phyloP scores from a whole-genome alignment of 2,888 invertebrate genomes.

The Molorchus minor region DNA sequence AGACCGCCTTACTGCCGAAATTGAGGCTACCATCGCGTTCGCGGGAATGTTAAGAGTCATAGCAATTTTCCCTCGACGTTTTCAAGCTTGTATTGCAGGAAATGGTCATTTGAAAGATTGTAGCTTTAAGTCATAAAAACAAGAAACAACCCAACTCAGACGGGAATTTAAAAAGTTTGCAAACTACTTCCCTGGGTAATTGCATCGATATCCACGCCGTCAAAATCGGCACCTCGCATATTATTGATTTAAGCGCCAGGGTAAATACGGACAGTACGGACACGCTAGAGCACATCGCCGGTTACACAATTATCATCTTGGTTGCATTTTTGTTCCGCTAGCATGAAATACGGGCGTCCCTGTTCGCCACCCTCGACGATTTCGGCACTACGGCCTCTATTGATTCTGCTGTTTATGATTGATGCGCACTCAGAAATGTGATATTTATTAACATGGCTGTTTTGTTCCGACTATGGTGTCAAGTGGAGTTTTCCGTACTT shows the following conservation, averaged over 20 bases:
- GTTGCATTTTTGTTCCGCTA: conserved; percentile 26
- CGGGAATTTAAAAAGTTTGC: too few relatives aligned
- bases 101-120: too few relatives aligned
- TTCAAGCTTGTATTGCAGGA: too few relatives aligned
- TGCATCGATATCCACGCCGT: conserved; percentile 6
- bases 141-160: too few relatives aligned
- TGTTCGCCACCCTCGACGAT: conserved; percentile 21
- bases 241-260: conserved; percentile 9
- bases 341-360: conserved; percentile 22
- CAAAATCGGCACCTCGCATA: conserved; percentile 19
- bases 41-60: too few relatives aligned
- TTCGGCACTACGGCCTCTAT: conserved; percentile 23
- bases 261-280: not conserved
- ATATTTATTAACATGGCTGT: conserved; percentile 13
- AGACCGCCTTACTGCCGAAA: too few relatives aligned
- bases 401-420: conserved; percentile 30
- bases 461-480: conserved; percentile 3
- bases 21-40: too few relatives aligned
- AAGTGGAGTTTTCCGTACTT: not conserved
- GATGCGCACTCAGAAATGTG: conserved; percentile 25
- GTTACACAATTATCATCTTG: conserved; percentile 3
- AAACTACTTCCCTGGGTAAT: too few relatives aligned
- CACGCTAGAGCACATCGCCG: conserved; percentile 2
- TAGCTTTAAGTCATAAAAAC: too few relatives aligned
- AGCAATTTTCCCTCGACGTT: too few relatives aligned